These are phyloP conservation scores for Polyodon spathula DNA, from an alignment of 2,113 vertebrate genomes.

Conservation along the genomic window DNA sequence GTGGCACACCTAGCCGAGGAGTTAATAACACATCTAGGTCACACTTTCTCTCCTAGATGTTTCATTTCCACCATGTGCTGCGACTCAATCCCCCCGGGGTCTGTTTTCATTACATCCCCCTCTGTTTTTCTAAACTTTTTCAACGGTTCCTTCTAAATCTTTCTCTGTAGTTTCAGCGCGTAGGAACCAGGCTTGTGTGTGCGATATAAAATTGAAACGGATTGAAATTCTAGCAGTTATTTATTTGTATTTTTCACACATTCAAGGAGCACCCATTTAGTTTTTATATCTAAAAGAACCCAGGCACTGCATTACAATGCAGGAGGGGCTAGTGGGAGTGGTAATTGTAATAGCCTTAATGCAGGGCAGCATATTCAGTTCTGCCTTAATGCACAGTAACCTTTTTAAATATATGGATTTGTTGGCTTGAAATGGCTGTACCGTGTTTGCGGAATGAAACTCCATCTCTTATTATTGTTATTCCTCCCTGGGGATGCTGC, in stretches of 20 bases:
- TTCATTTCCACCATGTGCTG: conserved; percentile 19
- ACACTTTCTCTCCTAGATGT: conserved; percentile 23
- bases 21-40: conserved; percentile 46
- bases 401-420: conserved; percentile 26
- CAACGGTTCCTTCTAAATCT: conserved; percentile 21
- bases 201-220: no score
- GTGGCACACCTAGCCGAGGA: conserved; percentile 32
- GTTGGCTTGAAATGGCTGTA: conserved; percentile 11
- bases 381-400: not conserved
- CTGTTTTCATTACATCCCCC: conserved; percentile 28
- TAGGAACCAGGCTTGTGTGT: no score
- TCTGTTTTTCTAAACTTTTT: conserved; percentile 24
- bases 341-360: no score
- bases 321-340: no score
- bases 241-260: no score
- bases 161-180: no score
- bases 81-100: conserved; percentile 24
- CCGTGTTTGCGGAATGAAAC: conserved; percentile 19
- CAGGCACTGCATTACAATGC: no score
- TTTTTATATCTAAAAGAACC: no score
- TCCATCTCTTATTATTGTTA: conserved; percentile 31
- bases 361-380: not conserved
- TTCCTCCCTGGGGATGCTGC: conserved; percentile 24
- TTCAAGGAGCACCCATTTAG: no score
- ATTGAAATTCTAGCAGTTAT: no score